Percentiles rank a stretch among this genome's conserved stretches.
Conservation (phyloP, 35 echinoderm and acorn worm species). For the Hemicentrotus pulcherrimus region DNA sequence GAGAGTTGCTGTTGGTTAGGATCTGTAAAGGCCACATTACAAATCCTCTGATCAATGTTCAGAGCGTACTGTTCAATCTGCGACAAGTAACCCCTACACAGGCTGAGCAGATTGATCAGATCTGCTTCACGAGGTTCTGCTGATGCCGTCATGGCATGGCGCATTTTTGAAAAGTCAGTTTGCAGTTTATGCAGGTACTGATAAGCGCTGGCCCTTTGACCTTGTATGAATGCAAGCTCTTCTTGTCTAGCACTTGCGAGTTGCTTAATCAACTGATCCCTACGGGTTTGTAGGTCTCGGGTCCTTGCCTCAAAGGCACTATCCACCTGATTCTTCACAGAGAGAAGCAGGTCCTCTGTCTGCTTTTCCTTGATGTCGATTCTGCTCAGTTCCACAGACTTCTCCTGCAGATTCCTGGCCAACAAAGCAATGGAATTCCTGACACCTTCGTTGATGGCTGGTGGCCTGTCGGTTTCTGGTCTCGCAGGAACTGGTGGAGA, state of each 20-base stretch:
- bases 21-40: constrained; percentile 62
- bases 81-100: constrained; percentile 66
- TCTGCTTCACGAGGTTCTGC: constrained; percentile 66
- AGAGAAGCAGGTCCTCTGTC: constrained; percentile 73
- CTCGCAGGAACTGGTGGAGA: constrained; percentile 27
- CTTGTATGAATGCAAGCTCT: constrained; percentile 73
- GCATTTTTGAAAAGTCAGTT: constrained; percentile 74
- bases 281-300: constrained; percentile 67
- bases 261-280: constrained; percentile 77
- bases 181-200: constrained; percentile 84
- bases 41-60: constrained; percentile 65
- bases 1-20: constrained; percentile 72
- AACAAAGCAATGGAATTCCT: constrained; percentile 69
- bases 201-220: constrained; percentile 76
- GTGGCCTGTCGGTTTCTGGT: background rate
- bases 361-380: constrained; percentile 74
- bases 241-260: constrained; percentile 75
- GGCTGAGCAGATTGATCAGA: constrained; percentile 72
- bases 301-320: constrained; percentile 69
- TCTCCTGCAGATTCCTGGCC: constrained; percentile 74
- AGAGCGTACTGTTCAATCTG: constrained; percentile 90
- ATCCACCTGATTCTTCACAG: constrained; percentile 71
- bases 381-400: constrained; percentile 62
- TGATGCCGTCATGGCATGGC: constrained; percentile 65
- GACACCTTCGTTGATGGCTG: constrained; percentile 64